These are phyloP conservation scores for Phthorimaea operculella DNA, from an alignment of 1,140 invertebrate genomes.

Conservation along the genomic window DNA sequence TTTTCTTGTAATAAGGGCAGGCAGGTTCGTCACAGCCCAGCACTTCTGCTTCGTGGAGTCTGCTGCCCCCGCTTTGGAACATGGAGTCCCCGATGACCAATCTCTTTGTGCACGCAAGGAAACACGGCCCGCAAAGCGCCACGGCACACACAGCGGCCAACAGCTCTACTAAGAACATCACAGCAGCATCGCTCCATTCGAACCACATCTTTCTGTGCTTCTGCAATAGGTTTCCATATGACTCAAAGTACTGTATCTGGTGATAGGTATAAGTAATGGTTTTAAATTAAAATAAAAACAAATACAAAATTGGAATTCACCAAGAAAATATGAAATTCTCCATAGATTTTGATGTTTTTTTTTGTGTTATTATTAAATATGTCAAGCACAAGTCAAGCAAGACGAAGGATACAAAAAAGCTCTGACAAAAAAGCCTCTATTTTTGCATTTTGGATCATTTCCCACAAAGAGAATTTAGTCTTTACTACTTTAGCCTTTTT, in stretches of 20 bases:
- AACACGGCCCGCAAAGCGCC: slow-evolving; percentile 48
- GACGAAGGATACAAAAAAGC: too few relatives aligned
- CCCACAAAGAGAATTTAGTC: too few relatives aligned
- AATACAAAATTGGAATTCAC: too few relatives aligned
- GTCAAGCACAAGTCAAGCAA: too few relatives aligned
- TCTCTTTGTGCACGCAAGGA: slow-evolving; percentile 46
- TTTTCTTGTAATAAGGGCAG: slow-evolving; percentile 61
- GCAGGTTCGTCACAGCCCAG: slow-evolving; percentile 54
- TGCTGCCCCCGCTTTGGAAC: slow-evolving; percentile 27
- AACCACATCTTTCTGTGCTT: slow-evolving; percentile 22
- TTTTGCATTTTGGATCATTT: too few relatives aligned
- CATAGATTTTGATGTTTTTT: too few relatives aligned
- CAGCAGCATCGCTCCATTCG: slow-evolving; percentile 16
- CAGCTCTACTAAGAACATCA: slow-evolving; percentile 52
- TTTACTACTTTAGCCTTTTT: too few relatives aligned
- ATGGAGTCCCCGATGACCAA: slow-evolving; percentile 46
- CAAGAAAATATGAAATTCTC: too few relatives aligned
- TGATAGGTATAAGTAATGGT: too few relatives aligned
- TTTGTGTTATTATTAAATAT: too few relatives aligned
- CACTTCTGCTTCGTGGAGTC: slow-evolving; percentile 44
- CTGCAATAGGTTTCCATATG: background rate
- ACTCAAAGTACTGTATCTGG: background rate
- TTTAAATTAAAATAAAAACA: too few relatives aligned
- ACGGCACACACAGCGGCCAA: slow-evolving; percentile 50
- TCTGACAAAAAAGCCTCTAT: too few relatives aligned